Base-by-base conservation (phyloP, 2,113 vertebrate genomes). In the Mixornis gularis region DNA sequence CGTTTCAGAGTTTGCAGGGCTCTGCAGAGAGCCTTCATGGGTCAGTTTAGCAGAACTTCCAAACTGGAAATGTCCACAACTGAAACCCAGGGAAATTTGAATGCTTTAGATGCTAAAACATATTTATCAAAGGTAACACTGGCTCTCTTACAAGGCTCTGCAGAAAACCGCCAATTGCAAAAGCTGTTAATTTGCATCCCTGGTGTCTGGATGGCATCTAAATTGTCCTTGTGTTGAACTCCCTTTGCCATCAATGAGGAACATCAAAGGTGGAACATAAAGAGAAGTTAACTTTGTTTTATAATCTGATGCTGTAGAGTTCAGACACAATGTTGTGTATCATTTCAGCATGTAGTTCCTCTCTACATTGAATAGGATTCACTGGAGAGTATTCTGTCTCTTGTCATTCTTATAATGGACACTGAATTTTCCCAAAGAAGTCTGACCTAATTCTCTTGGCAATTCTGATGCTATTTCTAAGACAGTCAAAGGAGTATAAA, bases 391-490 rank as follows among this genome's bases (percentile, higher is more conserved):
- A 55, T 66, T 71, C 59, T 90, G 55, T 78, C 82, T 90, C 60
- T 81, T 94, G 68, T 94, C 74, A 78, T 89, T 89, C 80, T 86
- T 85, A 53, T 55, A 90, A 93, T 19, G 49, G 90, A 78, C 73
- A 52, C 34, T 78, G 70, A 85, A 17, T 85, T 94, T 94, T 87
- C 79, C 93, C 80, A 81, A 88, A 84, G 85, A 91, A 93, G 30
- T 25, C 48, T 90, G 62, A 70, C 56, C 73, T 95, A 79, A 71
- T 85, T 79, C 43, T 91, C 59, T 59, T 92, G 79, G 29, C 48
- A 44, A 36, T 89, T 77, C 48, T 74, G 70, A 34, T 65, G 41
- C 25, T 74, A 82, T 91, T 95, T 95, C 36, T 78, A 89, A 92
- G 74, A 77, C 73, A 90, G 56, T 32, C 30, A 40, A 83, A 96